A percentile compares a stretch with the other conserved stretches of the same genome.
Conservation (phyloP, 2,797 vertebrate species). For the Mareca strepera region DNA sequence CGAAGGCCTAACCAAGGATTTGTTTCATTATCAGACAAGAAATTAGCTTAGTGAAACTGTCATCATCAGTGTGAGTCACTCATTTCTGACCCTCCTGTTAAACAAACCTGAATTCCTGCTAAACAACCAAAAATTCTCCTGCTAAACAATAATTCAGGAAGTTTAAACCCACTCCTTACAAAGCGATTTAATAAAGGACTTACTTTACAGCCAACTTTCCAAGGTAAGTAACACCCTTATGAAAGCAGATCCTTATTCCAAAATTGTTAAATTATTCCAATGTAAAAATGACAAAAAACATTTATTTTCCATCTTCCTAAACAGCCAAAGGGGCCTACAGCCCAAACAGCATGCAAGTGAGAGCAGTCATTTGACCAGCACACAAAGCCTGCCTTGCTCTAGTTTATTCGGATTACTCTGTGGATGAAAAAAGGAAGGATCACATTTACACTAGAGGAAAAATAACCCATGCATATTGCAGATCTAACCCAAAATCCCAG, state of each 20-base stretch:
- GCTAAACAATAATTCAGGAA: conserved; percentile 51
- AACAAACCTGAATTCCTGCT: conserved; percentile 43
- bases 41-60: conserved; percentile 40
- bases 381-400: neutral
- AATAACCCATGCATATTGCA: neutral
- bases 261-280: neutral
- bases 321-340: neutral
- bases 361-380: neutral
- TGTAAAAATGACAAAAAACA: conserved; percentile 31
- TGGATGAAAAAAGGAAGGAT: neutral
- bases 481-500: neutral
- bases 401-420: neutral
- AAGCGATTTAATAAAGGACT: conserved; percentile 48
- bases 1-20: conserved; percentile 6
- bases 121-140: conserved; percentile 43
- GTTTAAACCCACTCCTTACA: conserved; percentile 50
- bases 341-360: neutral
- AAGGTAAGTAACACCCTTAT: conserved; percentile 56
- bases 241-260: conserved; percentile 51
- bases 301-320: neutral
- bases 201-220: conserved; percentile 50
- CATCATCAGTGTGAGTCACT: conserved; percentile 14
- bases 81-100: conserved; percentile 41
- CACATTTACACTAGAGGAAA: neutral
- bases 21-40: conserved; percentile 31